Evolutionary conservation across 2,113 vertebrate genomes (phyloP).

Genomic region (Pseudonaja textilis): DNA sequence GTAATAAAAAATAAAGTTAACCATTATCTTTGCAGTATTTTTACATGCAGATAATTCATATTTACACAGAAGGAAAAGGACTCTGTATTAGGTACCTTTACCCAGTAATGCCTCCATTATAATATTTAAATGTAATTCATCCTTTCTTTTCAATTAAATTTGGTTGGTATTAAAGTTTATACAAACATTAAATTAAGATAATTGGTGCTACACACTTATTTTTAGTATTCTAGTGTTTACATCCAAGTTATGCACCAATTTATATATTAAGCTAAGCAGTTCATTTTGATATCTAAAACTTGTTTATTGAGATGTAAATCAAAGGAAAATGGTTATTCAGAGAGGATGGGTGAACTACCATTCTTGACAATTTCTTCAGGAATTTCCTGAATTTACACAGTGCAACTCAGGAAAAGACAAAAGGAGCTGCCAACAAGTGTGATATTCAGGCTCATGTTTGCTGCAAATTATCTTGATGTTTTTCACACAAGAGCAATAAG

Average conservation of each 20-base stretch:
- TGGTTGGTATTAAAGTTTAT: not conserved
- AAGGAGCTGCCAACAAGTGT: not conserved
- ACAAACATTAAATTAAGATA: not conserved
- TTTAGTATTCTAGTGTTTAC: not conserved
- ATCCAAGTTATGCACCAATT: not conserved
- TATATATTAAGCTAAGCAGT: not conserved
- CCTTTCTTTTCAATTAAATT: not conserved
- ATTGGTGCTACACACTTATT: not conserved
- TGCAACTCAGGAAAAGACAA: not conserved
- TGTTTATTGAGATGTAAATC: not conserved
- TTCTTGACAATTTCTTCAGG: not conserved
- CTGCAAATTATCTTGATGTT: not conserved
- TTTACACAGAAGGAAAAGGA: not conserved
- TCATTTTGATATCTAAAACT: not conserved
- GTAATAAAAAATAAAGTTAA: slow-evolving; percentile 29
- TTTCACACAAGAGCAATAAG: not conserved
- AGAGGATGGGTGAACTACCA: not conserved
- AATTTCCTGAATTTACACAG: not conserved
- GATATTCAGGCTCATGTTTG: not conserved
- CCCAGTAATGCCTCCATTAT: not conserved
- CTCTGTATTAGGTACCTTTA: not conserved
- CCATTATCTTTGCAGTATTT: not conserved
- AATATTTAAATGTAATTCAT: not conserved
- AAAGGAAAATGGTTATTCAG: not conserved
- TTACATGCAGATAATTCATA: slow-evolving; percentile 8